Percentiles rank a stretch among this genome's conserved stretches.
Evolutionary conservation across 2,113 vertebrate genomes (phyloP).

Genomic region (Megaceryle torquata): DNA sequence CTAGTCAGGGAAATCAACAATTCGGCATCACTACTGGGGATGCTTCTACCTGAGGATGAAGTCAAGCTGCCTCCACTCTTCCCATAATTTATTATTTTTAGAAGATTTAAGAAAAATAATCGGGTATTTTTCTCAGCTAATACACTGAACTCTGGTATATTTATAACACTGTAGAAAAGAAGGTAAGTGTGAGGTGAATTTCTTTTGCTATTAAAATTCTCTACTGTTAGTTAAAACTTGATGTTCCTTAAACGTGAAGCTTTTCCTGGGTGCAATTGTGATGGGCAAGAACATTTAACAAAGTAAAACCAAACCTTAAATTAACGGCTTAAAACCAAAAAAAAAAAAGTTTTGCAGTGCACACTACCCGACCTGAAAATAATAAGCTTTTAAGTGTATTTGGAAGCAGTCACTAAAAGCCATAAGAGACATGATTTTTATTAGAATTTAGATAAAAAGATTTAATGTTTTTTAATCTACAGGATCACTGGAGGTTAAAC

Average conservation of each 20-base stretch:
- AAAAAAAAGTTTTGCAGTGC: background rate
- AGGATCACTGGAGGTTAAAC: conserved; percentile 73
- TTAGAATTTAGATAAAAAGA: conserved; percentile 74
- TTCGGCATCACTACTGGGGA: background rate
- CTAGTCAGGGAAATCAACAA: background rate
- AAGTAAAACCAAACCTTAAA: background rate
- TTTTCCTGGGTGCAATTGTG: background rate
- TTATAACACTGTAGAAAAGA: background rate
- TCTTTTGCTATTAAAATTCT: background rate
- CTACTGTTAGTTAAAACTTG: background rate
- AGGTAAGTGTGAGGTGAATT: accelerated
- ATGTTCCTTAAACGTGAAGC: background rate
- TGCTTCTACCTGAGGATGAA: background rate
- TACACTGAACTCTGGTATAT: background rate
- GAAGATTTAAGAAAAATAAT: too few relatives aligned
- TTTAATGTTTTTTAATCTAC: conserved; percentile 63
- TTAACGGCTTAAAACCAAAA: background rate
- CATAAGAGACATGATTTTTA: conserved; percentile 69
- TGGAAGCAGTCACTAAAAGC: conserved; percentile 60
- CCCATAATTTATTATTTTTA: background rate
- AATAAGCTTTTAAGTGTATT: conserved; percentile 39
- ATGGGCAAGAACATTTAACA: background rate
- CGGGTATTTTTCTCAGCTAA: background rate
- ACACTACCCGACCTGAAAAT: conserved; percentile 48
- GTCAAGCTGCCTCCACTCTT: background rate